phyloP scores from a whole-genome alignment of 2,888 invertebrate genomes.

The Synergus gifuensis region DNA sequence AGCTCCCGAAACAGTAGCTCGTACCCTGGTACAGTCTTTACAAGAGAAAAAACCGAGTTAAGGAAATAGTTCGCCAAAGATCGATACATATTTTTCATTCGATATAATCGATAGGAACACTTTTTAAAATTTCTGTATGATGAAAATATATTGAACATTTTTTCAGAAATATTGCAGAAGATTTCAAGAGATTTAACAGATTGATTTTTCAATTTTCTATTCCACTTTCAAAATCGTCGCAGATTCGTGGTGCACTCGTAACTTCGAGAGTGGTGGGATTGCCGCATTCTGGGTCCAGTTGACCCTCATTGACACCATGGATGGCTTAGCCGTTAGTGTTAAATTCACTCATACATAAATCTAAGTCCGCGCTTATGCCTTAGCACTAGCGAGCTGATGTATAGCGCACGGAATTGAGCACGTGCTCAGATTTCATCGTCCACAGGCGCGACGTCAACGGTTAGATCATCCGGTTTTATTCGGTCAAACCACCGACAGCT shows the following conservation, averaged over 20 bases:
- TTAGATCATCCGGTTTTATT: constrained; percentile 74
- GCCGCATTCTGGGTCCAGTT: constrained; percentile 78
- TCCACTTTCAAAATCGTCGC: constrained; percentile 44
- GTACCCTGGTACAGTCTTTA: constrained; percentile 74
- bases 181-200: no score
- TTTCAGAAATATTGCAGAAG: no score
- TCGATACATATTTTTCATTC: not conserved
- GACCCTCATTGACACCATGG: constrained; percentile 76
- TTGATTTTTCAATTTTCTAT: not conserved
- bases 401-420: constrained; percentile 73
- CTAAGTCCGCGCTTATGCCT: constrained; percentile 74
- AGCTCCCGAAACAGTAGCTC: constrained; percentile 78
- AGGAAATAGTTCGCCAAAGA: not conserved
- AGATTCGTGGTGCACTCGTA: constrained; percentile 66
- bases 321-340: constrained; percentile 77
- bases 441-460: constrained; percentile 61
- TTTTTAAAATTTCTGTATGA: not conserved
- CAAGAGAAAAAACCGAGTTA: constrained; percentile 71
- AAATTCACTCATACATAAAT: constrained; percentile 76
- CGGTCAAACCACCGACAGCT: constrained; percentile 42
- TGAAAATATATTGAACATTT: no score
- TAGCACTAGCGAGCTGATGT: constrained; percentile 62
- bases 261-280: constrained; percentile 71
- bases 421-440: constrained; percentile 77
- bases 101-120: not conserved